Evolutionary conservation across 2,797 vertebrate genomes (phyloP), one percentile per base, ranked within the genome.

Genomic region (Sebastes kiyomatsui): DNA sequence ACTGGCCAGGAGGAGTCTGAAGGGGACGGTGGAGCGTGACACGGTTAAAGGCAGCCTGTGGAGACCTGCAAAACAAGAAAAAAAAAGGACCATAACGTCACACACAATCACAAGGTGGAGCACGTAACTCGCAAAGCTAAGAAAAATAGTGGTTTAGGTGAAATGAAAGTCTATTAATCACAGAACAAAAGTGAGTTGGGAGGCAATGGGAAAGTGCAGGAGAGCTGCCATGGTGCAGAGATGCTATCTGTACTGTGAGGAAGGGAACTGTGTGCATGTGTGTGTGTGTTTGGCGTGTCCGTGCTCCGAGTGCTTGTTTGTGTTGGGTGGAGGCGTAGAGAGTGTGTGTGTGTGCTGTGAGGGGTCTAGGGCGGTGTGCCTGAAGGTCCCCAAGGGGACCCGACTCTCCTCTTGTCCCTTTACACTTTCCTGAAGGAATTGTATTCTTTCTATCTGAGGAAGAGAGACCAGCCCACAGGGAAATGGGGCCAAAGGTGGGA

Each of bases 1-100:
- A 78, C 93, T 96, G 87, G 95, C 93, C 86, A 96, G 82, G 77
- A 97, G 94, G 76, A 94, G 95, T 81, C 96, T 96, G 89, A 95
- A 90, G 30, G 93, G 96, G 81, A 96, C 71, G 18, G 94, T 94
- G 84, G 92, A 94, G 78, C 96, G 94, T 0, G 97, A 95, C 92
- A 97, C 93, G 0, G 97, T 96, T 81, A 97, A 94, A 5, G 97
- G 97, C 79, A 99, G 91, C 84, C 95, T 97, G 94, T 99, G 97
- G 89, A 99, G 96, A 88, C 98, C 98, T 99, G 90, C 20, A 46
- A 22, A 77, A 60, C 77, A 22, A 77, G 1, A 46, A 46, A 11
- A 64, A 64, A 74, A 77, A 69, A 14, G 6, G 2, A 77, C 33
- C 7, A n/a, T 52, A 71, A 81, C 18, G 33, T 78, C 18, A 80